phyloP scores from a whole-genome alignment of 37 sponge, comb jelly and placozoan species.

The Diacarnus erythraeanus region DNA sequence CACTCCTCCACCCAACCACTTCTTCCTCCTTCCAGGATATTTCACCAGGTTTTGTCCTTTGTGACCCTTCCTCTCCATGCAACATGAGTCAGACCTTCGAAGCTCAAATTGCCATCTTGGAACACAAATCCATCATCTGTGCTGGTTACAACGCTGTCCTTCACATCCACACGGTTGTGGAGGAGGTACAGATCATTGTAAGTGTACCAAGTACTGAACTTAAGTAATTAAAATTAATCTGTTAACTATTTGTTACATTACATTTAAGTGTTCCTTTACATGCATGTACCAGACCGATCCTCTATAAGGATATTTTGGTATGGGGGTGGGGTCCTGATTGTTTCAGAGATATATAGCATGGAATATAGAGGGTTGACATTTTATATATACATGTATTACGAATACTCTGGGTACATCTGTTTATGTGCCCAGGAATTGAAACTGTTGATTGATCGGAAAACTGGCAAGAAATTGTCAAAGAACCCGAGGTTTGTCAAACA shows the following conservation, averaged over 20 bases:
- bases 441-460: constrained; percentile 88
- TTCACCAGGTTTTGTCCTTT: constrained; percentile 81
- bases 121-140: constrained; percentile 93
- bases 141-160: constrained; percentile 94
- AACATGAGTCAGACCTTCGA: constrained; percentile 69
- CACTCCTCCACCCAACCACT: background rate
- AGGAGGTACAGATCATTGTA: constrained; percentile 93
- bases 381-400: background rate
- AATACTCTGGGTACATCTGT: background rate
- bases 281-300: too few species aligned
- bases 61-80: constrained; percentile 66
- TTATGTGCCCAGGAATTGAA: constrained; percentile 62
- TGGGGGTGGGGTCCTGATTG: background rate
- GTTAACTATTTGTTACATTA: too few species aligned
- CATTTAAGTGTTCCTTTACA: too few species aligned
- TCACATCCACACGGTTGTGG: constrained; percentile 90
- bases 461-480: constrained; percentile 76
- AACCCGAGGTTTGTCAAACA: constrained; percentile 95
- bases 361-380: too few species aligned
- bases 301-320: too few species aligned
- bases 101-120: constrained; percentile 83
- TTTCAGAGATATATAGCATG: too few species aligned
- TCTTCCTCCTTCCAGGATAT: constrained; percentile 50
- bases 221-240: too few species aligned
- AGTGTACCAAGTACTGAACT: background rate